phyloP scores from a whole-genome alignment of 2,113 vertebrate species.

The Callocephalon fimbriatum region DNA sequence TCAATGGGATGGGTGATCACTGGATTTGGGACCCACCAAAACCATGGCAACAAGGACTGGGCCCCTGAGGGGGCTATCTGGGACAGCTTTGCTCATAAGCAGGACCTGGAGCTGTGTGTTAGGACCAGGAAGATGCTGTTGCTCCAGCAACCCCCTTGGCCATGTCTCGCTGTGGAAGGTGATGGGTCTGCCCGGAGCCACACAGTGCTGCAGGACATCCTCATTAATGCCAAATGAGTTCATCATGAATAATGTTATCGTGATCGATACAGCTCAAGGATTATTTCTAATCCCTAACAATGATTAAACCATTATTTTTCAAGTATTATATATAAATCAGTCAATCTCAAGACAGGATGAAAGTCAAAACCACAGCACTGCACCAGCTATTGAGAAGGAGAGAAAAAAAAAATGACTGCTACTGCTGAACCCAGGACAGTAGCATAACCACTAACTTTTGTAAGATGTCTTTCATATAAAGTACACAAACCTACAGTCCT shows the following conservation, averaged over 20 bases:
- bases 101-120: not conserved
- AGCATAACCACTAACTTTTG: not conserved
- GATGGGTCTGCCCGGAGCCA: rapidly evolving
- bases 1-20: rapidly evolving
- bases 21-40: not conserved
- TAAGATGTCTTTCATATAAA: not conserved
- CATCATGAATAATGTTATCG: constrained; percentile 69
- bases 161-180: not conserved
- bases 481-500: not conserved
- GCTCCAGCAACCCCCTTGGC: not conserved
- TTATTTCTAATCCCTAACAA: constrained; percentile 81
- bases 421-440: too few relatives aligned
- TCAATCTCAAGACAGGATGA: constrained; percentile 54
- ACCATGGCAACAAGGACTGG: rapidly evolving
- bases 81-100: not conserved
- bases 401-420: too few relatives aligned
- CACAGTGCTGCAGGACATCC: not conserved
- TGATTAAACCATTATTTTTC: constrained; percentile 79
- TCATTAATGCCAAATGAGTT: constrained; percentile 58
- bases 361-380: too few relatives aligned
- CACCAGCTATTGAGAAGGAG: too few relatives aligned
- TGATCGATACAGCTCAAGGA: constrained; percentile 67
- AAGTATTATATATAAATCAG: constrained; percentile 78
- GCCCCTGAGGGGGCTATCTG: rapidly evolving
- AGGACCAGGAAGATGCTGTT: not conserved